These are phyloP conservation scores for Margarornis squamiger DNA, from an alignment of 2,797 vertebrate genomes.

Conservation along the genomic window DNA sequence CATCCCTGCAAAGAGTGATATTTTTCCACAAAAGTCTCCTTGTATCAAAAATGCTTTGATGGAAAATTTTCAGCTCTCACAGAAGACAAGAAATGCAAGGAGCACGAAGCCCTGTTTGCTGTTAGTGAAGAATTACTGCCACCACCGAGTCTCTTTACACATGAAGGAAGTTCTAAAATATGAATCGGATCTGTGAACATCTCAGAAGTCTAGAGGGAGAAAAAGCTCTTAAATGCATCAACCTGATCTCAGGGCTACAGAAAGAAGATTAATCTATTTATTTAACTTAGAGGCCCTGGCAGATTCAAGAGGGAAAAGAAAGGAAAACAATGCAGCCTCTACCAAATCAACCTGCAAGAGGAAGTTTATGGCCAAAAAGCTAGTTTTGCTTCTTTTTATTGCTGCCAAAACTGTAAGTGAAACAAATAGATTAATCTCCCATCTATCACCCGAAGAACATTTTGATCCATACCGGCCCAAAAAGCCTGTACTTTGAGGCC, in stretches of 20 bases:
- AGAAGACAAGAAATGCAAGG: not conserved
- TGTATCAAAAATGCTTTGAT: not conserved
- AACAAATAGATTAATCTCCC: slow-evolving; percentile 32
- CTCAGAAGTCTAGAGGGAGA: not conserved
- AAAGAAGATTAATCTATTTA: slow-evolving; percentile 35
- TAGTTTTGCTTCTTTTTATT: not conserved
- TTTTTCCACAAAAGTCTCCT: not conserved
- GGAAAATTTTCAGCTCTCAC: not conserved
- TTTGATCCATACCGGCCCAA: not conserved
- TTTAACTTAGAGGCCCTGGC: slow-evolving; percentile 22
- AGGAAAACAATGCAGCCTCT: not conserved
- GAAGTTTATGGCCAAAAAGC: not conserved
- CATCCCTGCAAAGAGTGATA: not conserved
- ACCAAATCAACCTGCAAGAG: not conserved
- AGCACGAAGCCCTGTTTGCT: not conserved
- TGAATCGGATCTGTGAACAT: slow-evolving; percentile 5
- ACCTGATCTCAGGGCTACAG: not conserved
- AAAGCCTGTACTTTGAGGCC: not conserved
- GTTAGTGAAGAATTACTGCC: slow-evolving; percentile 19
- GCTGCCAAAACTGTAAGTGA: slow-evolving; percentile 2
- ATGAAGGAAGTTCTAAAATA: slow-evolving; percentile 36
- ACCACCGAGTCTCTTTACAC: not conserved
- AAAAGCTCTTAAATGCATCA: slow-evolving; percentile 43
- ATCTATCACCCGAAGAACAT: not conserved
- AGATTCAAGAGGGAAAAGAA: slow-evolving; percentile 6